Evolutionary conservation across 1,140 invertebrate genomes (phyloP).

Genomic region (Leptestheria dahalacensis): DNA sequence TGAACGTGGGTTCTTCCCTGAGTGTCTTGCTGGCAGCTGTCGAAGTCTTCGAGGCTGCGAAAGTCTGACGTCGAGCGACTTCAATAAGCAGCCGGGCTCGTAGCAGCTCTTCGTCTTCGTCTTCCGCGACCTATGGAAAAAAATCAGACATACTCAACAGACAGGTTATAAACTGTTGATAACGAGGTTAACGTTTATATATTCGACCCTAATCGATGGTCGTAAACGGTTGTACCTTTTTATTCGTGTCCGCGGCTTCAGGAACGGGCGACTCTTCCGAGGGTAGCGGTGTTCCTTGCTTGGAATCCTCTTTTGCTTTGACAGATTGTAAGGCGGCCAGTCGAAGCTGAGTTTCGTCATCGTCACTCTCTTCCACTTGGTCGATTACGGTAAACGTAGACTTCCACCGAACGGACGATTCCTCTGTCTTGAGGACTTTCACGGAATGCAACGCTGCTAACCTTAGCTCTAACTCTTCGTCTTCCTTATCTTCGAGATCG

Average conservation of each 20-base stretch:
- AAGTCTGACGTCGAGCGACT: constrained; percentile 1
- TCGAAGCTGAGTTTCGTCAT: not conserved
- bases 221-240: too few relatives aligned
- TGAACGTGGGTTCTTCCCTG: not conserved
- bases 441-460: constrained; percentile 2
- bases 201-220: too few relatives aligned
- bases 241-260: not conserved
- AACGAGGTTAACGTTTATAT: too few relatives aligned
- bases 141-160: not conserved
- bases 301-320: not conserved
- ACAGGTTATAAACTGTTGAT: too few relatives aligned
- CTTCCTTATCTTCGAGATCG: not conserved
- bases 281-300: not conserved
- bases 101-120: constrained; percentile 7
- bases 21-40: too few relatives aligned
- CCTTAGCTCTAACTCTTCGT: not conserved
- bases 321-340: not conserved
- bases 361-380: not conserved
- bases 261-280: not conserved
- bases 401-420: too few relatives aligned
- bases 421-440: not conserved
- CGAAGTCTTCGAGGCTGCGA: not conserved
- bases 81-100: not conserved
- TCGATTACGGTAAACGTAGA: too few relatives aligned
- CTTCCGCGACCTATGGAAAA: not conserved